Conservation (phyloP, 2,797 vertebrate genomes). For the Delichon dasypus region DNA sequence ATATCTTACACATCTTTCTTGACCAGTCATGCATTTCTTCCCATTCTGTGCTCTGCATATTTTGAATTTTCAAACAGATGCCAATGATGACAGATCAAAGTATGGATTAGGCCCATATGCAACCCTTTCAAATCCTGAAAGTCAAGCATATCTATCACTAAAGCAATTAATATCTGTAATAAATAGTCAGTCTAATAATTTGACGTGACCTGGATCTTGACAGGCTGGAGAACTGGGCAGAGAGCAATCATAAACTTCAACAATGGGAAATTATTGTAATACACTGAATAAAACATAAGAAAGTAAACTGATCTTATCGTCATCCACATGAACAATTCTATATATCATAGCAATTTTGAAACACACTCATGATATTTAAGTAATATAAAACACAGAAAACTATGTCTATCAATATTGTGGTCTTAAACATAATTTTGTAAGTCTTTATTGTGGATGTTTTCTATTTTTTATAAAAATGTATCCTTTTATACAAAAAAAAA, state of each 20-base stretch:
- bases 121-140: neutral
- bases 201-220: neutral
- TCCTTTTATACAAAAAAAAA: neutral
- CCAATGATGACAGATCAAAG: neutral
- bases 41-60: neutral
- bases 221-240: neutral
- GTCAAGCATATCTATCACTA: neutral
- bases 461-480: neutral
- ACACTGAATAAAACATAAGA: slow-evolving; percentile 6
- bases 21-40: neutral
- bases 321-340: slow-evolving; percentile 1
- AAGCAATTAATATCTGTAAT: neutral
- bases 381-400: neutral
- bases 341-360: slow-evolving; percentile 2
- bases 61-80: slow-evolving; percentile 10
- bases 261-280: neutral
- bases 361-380: slow-evolving; percentile 2
- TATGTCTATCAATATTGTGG: neutral
- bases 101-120: neutral
- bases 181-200: neutral
- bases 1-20: neutral
- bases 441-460: neutral
- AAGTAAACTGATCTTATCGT: neutral
- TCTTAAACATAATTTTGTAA: neutral
- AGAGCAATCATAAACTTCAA: neutral